Base-by-base conservation (phyloP, 2,113 vertebrate genomes). In the Romanogobio albipinnatus region DNA sequence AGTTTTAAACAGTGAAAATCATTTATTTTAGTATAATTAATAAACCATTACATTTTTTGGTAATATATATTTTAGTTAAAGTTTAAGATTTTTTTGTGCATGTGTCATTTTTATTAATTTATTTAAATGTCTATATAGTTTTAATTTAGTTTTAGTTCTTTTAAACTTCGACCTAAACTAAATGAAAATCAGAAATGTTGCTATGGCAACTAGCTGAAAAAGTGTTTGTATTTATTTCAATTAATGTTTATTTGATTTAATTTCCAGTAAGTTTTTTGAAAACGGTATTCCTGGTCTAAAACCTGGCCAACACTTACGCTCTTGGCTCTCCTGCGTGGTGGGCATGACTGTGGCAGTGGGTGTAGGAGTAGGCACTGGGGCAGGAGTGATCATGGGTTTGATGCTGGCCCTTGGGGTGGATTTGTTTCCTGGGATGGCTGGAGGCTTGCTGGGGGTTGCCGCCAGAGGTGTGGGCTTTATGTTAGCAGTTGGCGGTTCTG, bases 291-390 rank as follows among this genome's bases (percentile, higher is more conserved):
- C 9, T 43, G 5, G 22, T n/a, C 36, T 15, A 26, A 75, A 47
- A 26, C 1, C 1, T 26, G 14, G 5, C 19, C 19, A 73, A 39
- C 4, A 64, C 91, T 85, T 87, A 97, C 98, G 96, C 94, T 99
- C 97, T 82, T 99, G 98, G 2, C 94, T 96, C 86, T 99, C 98
- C 84, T 99, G 98, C 17, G 98, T 99, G 47, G 98, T 99, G 43
- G 98, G 98, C 98, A 99, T 99, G 83, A 99, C 98, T 0, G 98
- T 99, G 43, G 98, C 98, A 1, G 98, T 99, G 56, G 98, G 98
- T 4, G 98, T 99, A 5, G 97, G 97, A 9, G 97, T 98, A 71
- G 97, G 96, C 9, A 97, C 96, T 0, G 96, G 96, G 1, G 97
- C 97, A 71, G 98, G 98, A 45, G 98, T 99, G 77, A 99, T 96